Base-by-base conservation (phyloP, 2,797 vertebrate species). In the Coregonus sp. region DNA sequence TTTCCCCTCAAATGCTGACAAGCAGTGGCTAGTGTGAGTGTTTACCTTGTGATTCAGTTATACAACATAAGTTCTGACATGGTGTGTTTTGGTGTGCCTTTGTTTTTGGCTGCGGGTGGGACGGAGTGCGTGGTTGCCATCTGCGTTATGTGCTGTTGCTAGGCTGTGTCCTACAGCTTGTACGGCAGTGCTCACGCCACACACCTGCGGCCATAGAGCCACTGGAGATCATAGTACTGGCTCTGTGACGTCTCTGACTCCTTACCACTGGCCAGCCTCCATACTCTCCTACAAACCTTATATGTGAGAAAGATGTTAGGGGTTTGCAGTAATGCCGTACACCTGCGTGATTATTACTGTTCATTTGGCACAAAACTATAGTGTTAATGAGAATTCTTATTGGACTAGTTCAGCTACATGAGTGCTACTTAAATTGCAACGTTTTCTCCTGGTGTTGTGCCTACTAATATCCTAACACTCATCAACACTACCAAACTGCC, bases 191-290 rank as follows among this genome's bases (percentile, higher is more conserved):
- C 95, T 96, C 97, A 96, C 94, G 85, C 94, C 91, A 87, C 91
- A 87, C 92, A 92, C 90, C 88, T 93, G 90, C 85, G 90, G 96
- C 97, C 97, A 94, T 73, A 99, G 91, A 97, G 59, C 75, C 94
- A 89, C 63, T 12, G 93, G 97, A 96, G 95, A 95, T 96, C 97
- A 98, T 98, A 99, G 97, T 98, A 98, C 97, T 97, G 97, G 95
- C 90, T 92, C 85, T 95, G 94, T 96, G 96, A 95, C 70, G 93
- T 96, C 94, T 87, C 56, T 78, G 95, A 95, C 94, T 70, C 40
- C 63, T 75, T 81, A 91, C 92, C 95, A 91, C 95, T 89, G 94
- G 88, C 88, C 96, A 91, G 95, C 94, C 94, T 95, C 93, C 95
- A 93, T 91, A 91, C 25, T 92, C 93, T 94, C 94, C 91, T 33